These are phyloP conservation scores for Larimichthys crocea DNA, from an alignment of 2,113 vertebrate species.

Conservation along the genomic window DNA sequence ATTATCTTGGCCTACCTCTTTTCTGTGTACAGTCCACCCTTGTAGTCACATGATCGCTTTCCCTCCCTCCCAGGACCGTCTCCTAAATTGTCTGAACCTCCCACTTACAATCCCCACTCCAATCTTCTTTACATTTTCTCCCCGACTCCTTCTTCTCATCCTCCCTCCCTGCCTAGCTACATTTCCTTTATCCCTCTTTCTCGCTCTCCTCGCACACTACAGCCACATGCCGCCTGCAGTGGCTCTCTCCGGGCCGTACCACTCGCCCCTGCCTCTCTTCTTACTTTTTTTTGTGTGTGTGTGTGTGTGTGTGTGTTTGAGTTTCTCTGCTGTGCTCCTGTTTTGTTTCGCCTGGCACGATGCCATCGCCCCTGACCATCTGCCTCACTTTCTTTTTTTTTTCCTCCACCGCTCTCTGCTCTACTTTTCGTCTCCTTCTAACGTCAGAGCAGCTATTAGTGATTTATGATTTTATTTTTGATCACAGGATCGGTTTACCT, in stretches of 20 bases:
- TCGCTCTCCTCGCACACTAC: conserved; percentile 26
- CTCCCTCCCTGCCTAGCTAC: neutral
- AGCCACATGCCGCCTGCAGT: conserved; percentile 49
- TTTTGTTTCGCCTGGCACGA: conserved; percentile 63
- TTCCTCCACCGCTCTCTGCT: neutral
- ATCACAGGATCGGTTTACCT: conserved; percentile 23
- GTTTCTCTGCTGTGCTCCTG: conserved; percentile 54
- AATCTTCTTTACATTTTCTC: conserved; percentile 29
- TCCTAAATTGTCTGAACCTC: conserved; percentile 21
- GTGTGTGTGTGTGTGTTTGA: neutral
- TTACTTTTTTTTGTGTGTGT: conserved; percentile 30
- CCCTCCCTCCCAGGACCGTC: neutral
- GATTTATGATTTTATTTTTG: conserved; percentile 34
- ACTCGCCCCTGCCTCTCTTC: conserved; percentile 20
- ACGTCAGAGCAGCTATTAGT: conserved; percentile 32
- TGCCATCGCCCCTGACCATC: conserved; percentile 69
- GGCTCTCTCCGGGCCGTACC: conserved; percentile 12
- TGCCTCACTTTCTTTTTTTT: conserved; percentile 57
- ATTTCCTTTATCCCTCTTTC: conserved; percentile 5
- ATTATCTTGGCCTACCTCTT: conserved; percentile 22
- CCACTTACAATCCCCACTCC: neutral
- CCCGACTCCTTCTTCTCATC: conserved; percentile 20
- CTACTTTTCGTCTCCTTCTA: conserved; percentile 21
- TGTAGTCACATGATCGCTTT: conserved; percentile 22
- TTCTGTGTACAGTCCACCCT: conserved; percentile 9